Evolutionary conservation across 2,797 vertebrate species (phyloP).

Genomic region (Amblyraja radiata): DNA sequence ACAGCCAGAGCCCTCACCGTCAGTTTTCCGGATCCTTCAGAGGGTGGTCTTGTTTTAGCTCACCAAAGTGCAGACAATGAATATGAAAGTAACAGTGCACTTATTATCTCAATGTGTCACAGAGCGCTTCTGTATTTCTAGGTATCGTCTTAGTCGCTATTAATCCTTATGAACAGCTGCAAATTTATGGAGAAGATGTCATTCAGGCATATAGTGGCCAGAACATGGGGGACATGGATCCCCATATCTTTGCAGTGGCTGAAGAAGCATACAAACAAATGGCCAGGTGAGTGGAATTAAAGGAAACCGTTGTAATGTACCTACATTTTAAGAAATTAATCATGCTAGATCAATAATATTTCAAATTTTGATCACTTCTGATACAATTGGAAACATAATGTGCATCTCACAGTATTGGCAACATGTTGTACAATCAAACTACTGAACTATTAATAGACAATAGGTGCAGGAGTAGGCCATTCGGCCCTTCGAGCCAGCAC

Average conservation of each 20-base stretch:
- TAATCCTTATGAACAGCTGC: constrained; percentile 86
- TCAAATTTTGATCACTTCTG: too few relatives aligned
- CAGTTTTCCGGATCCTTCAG: background rate
- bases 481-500: too few relatives aligned
- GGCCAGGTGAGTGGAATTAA: constrained; percentile 68
- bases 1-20: too few relatives aligned
- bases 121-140: constrained; percentile 46
- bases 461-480: too few relatives aligned
- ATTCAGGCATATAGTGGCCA: constrained; percentile 89
- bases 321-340: background rate
- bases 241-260: constrained; percentile 91
- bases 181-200: constrained; percentile 92
- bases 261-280: constrained; percentile 94
- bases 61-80: background rate
- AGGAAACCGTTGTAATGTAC: background rate
- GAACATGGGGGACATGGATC: constrained; percentile 95
- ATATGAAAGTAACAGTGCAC: background rate
- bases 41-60: background rate
- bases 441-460: background rate
- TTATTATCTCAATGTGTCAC: background rate
- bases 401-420: background rate
- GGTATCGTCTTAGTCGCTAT: constrained; percentile 95
- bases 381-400: background rate
- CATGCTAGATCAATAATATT: background rate
- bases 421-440: background rate